Evolutionary conservation across 2,113 vertebrate genomes (phyloP), one percentile per base, ranked within the genome.

Genomic region (Hippocampus guttulatus): DNA sequence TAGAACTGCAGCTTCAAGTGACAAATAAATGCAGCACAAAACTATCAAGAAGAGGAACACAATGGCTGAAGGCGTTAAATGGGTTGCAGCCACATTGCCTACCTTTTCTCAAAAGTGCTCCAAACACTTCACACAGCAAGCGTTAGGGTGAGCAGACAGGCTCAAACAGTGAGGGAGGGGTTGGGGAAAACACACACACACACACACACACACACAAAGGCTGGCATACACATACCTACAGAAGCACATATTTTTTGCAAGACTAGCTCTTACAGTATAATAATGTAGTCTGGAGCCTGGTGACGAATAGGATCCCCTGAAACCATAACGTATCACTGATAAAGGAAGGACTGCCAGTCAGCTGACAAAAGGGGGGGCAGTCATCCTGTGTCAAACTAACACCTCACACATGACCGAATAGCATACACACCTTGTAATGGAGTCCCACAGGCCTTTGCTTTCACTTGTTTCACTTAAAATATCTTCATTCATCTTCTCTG

Each of bases 101-200:
- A 93, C 90, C 91, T 93, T 91, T 87, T 90, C 79, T 92, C 89
- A 91, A 93, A 91, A 91, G 89, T 87, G 77, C 85, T 92, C 91
- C 92, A 93, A 82, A 92, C 87, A 90, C 91, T 93, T 91, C 86
- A 91, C 85, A 92, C 81, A 91, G 90, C 87, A 85, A 90, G 91
- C 90, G 84, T 85, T 87, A 82, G 87, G 11, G 82, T 86, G 70
- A 89, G 84, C 73, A 91, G 89, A 91, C 88, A 90, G 83, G 85
- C 90, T 87, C 85, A 90, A 82, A 88, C 86, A 75, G 82, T 92
- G 89, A 92, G 83, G 76, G 84, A 70, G 70, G 67, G 75, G 78
- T 70, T 66, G 20, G 25, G 58, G 38, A 11, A 33, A 18, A 45
- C n/a, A n/a, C n/a, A n/a, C n/a, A n/a, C n/a, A n/a, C n/a, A 43